These are phyloP conservation scores for Rhinopomastus cyanomelas DNA, from an alignment of 2,113 vertebrate genomes.

Conservation along the genomic window DNA sequence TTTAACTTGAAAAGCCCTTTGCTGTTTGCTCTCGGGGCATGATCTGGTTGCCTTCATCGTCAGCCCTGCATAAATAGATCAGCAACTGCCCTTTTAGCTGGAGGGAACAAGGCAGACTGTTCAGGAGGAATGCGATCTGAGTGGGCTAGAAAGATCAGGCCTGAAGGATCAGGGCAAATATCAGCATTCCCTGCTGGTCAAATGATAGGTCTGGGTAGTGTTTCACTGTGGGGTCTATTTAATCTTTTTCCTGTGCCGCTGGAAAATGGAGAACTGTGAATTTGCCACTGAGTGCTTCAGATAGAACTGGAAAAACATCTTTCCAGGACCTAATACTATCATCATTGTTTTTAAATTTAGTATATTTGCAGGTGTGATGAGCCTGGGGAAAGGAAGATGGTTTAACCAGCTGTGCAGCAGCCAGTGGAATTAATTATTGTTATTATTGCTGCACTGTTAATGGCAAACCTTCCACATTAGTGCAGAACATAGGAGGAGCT, in stretches of 20 bases:
- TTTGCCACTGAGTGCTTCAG: not conserved
- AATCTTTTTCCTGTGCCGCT: not conserved
- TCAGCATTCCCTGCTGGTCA: constrained; percentile 18
- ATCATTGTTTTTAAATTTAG: not conserved
- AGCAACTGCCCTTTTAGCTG: constrained; percentile 14
- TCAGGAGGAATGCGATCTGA: not conserved
- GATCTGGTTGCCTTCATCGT: constrained; percentile 25
- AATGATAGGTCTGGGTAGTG: constrained; percentile 9
- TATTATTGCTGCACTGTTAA: not conserved
- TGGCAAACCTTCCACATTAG: not conserved
- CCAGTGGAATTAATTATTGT: not conserved
- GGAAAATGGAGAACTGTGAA: not conserved
- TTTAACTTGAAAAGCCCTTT: not conserved
- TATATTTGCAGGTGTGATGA: constrained; percentile 1
- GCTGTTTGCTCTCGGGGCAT: not conserved
- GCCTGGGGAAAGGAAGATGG: not conserved
- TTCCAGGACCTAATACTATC: not conserved
- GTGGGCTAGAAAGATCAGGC: not conserved
- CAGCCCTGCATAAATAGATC: constrained; percentile 14
- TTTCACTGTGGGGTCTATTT: constrained; percentile 19
- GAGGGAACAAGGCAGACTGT: not conserved
- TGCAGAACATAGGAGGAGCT: not conserved
- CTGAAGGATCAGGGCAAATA: not conserved
- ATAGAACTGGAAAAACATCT: not conserved
- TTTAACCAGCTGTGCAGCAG: not conserved